A percentile compares a stretch with the other conserved stretches of the same genome.
Evolutionary conservation across 92 coral and sea anemone genomes (phyloP).

Genomic region (Porites lobata): DNA sequence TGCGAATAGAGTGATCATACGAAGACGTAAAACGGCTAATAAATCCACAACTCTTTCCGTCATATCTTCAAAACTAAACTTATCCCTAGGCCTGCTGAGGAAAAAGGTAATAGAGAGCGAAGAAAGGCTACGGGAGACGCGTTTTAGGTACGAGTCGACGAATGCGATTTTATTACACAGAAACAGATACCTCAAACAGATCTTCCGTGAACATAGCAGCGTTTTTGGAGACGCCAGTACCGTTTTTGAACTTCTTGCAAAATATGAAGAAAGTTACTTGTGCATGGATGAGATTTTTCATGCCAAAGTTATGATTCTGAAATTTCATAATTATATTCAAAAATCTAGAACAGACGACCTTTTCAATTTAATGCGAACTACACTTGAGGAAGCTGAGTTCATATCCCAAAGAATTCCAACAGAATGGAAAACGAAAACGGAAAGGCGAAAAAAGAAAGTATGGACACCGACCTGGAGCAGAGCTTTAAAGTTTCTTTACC

Average conservation of each 20-base stretch:
- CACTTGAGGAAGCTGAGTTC: neutral
- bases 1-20: neutral
- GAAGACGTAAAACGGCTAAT: neutral
- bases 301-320: neutral
- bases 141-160: neutral
- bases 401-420: neutral
- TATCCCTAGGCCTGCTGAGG: neutral
- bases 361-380: neutral
- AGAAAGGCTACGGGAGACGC: neutral
- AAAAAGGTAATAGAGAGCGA: neutral
- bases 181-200: neutral
- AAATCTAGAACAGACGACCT: slow-evolving; percentile 11
- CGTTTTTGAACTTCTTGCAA: neutral
- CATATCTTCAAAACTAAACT: neutral
- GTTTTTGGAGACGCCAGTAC: slow-evolving; percentile 3
- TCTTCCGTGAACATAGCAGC: neutral
- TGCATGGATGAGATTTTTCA: slow-evolving; percentile 12
- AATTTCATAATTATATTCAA: neutral
- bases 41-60: neutral
- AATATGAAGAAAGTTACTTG: slow-evolving; percentile 22
- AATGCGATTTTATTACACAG: neutral
- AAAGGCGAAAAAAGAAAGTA: neutral
- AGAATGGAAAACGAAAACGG: neutral
- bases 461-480: neutral
- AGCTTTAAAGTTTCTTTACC: slow-evolving; percentile 31